A percentile compares a stretch with the other conserved stretches of the same genome.
Conservation (phyloP, 2,888 invertebrate genomes). For the Morpho deidamia region DNA sequence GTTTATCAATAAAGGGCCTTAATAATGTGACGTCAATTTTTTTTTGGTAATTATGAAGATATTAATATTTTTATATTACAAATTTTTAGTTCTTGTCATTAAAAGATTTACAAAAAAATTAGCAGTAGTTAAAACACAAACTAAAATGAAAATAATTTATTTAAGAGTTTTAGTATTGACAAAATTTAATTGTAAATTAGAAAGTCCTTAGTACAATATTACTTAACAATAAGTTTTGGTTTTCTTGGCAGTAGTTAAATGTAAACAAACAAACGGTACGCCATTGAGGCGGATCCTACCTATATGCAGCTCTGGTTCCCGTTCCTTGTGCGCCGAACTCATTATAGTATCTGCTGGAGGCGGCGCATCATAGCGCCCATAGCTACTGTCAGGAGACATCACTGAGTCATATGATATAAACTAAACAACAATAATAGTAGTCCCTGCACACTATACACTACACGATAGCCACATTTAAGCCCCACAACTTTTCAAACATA, state of each 20-base stretch:
- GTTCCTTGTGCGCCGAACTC: slow-evolving; percentile 60
- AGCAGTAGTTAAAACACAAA: too few relatives aligned
- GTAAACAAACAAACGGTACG: slow-evolving; percentile 20
- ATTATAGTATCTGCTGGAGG: slow-evolving; percentile 74
- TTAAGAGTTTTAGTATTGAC: too few relatives aligned
- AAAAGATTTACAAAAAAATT: too few relatives aligned
- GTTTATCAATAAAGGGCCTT: too few relatives aligned
- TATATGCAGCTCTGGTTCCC: slow-evolving; percentile 86
- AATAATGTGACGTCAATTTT: too few relatives aligned
- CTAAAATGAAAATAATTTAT: too few relatives aligned
- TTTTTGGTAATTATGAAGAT: too few relatives aligned
- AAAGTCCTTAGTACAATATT: too few relatives aligned
- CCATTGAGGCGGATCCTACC: slow-evolving; percentile 58
- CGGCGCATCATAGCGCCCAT: slow-evolving; percentile 76
- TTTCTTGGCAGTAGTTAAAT: neutral
- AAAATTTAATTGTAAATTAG: too few relatives aligned
- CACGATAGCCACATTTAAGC: slow-evolving; percentile 66
- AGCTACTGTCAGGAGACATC: slow-evolving; percentile 84
- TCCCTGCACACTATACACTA: slow-evolving; percentile 60
- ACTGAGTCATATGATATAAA: slow-evolving; percentile 68
- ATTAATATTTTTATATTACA: too few relatives aligned
- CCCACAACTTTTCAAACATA: slow-evolving; percentile 38
- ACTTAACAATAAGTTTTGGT: too few relatives aligned
- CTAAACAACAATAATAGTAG: slow-evolving; percentile 45
- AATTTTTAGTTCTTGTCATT: too few relatives aligned